Percentiles rank a stretch among this genome's conserved stretches.
These are phyloP conservation scores for Drosophila suboccidentalis DNA, from an alignment of 2,888 invertebrate species.

Conservation along the genomic window DNA sequence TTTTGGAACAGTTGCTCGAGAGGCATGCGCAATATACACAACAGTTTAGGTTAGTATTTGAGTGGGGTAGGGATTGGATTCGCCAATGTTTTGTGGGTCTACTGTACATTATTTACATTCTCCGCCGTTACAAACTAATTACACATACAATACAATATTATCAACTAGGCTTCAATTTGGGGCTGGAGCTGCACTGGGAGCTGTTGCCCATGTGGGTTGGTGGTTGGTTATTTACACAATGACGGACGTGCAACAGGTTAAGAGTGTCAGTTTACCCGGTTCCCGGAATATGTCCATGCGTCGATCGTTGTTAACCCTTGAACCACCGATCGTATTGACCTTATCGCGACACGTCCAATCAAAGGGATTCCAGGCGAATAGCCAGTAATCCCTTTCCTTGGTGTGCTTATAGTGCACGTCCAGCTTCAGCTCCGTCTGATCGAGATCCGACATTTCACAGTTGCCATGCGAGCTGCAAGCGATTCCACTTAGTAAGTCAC, in stretches of 20 bases:
- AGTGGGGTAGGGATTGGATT: slow-evolving; percentile 44
- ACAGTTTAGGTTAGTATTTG: slow-evolving; percentile 39
- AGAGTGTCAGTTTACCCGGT: slow-evolving; percentile 85
- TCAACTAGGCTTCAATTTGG: slow-evolving; percentile 4
- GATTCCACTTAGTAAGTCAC: too few relatives aligned
- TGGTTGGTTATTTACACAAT: slow-evolving; percentile 79
- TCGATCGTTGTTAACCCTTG: slow-evolving; percentile 85
- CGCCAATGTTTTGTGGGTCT: slow-evolving; percentile 54
- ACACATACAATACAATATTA: slow-evolving; percentile 43
- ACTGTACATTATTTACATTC: slow-evolving; percentile 50
- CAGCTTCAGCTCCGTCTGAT: slow-evolving; percentile 90
- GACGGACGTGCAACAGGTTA: slow-evolving; percentile 85
- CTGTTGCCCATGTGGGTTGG: slow-evolving; percentile 25
- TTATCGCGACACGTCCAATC: slow-evolving; percentile 89
- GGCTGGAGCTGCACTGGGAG: slow-evolving; percentile 18
- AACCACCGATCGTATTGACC: slow-evolving; percentile 85
- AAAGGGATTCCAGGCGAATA: slow-evolving; percentile 92
- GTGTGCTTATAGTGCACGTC: slow-evolving; percentile 90
- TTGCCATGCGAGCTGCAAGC: slow-evolving; percentile 86
- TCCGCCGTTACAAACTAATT: slow-evolving; percentile 61
- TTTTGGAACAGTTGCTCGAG: slow-evolving; percentile 5
- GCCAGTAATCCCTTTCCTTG: slow-evolving; percentile 89
- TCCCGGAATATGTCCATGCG: slow-evolving; percentile 86
- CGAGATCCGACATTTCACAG: slow-evolving; percentile 92
- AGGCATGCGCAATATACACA: slow-evolving; percentile 25